Evolutionary conservation across 2,888 invertebrate species (phyloP).

Genomic region (Cephus pulcher): DNA sequence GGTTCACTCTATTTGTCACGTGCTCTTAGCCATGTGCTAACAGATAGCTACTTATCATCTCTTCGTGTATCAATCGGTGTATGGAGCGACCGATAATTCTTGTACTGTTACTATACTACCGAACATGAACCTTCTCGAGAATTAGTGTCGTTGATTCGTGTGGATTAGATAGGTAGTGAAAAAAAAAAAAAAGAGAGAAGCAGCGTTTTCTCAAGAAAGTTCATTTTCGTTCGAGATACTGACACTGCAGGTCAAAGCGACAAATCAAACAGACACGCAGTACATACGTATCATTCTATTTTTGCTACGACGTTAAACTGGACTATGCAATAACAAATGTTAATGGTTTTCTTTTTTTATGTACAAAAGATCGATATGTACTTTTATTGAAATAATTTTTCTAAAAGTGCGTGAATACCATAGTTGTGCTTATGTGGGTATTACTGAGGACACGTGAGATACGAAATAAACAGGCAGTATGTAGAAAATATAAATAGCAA

Average conservation of each 20-base stretch:
- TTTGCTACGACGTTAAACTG: not conserved
- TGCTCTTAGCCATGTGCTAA: not conserved
- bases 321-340: not conserved
- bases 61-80: not conserved
- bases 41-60: not conserved
- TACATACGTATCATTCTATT: not conserved
- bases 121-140: not conserved
- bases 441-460: not conserved
- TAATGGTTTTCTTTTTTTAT: not conserved
- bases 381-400: not conserved
- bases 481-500: not conserved
- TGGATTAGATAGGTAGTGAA: not conserved
- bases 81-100: not conserved
- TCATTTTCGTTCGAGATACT: not conserved
- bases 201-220: not conserved
- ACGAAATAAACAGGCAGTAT: not conserved
- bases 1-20: not conserved
- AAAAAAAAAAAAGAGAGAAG: not conserved
- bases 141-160: not conserved
- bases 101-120: not conserved
- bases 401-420: not conserved
- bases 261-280: not conserved
- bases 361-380: not conserved
- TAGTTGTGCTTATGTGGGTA: not conserved
- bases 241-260: not conserved